Percentiles rank a stretch among this genome's conserved stretches.
Evolutionary conservation across 37 sponge, comb jelly and placozoan genomes (phyloP).

Genomic region (Oscarella lobularis): DNA sequence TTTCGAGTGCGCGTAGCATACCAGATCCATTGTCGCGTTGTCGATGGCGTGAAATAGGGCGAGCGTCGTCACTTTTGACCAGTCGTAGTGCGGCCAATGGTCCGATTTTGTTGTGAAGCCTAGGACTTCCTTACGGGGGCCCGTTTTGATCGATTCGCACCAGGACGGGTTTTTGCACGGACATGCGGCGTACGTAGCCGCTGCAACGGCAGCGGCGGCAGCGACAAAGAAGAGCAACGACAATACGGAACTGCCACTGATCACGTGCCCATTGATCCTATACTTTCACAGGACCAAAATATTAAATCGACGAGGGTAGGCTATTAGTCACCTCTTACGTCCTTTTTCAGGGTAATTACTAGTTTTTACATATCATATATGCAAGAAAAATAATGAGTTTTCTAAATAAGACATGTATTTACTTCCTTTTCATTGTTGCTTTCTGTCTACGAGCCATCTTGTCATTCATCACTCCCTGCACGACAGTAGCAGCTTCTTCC

Average conservation of each 20-base stretch:
- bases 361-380: too few relatives aligned
- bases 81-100: slow-evolving; percentile 54
- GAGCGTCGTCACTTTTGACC: slow-evolving; percentile 44
- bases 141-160: slow-evolving; percentile 25
- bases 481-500: slow-evolving; percentile 36
- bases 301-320: too few relatives aligned
- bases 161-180: slow-evolving; percentile 24
- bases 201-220: not conserved
- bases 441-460: not conserved
- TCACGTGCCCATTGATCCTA: too few relatives aligned
- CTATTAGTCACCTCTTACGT: too few relatives aligned
- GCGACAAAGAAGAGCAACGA: too few relatives aligned
- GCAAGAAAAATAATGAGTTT: too few relatives aligned
- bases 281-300: too few relatives aligned
- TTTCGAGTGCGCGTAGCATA: slow-evolving; percentile 52
- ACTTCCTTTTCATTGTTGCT: too few relatives aligned
- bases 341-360: too few relatives aligned
- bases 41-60: slow-evolving; percentile 31
- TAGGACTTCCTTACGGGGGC: slow-evolving; percentile 29
- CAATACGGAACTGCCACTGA: too few relatives aligned
- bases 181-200: slow-evolving; percentile 12
- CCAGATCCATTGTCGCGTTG: slow-evolving; percentile 7
- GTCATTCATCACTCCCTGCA: slow-evolving; percentile 8
- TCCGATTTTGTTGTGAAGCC: slow-evolving; percentile 26
- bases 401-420: too few relatives aligned